These are phyloP conservation scores for Rotaria sp. DNA, from an alignment of 2,888 invertebrate species.

Conservation along the genomic window DNA sequence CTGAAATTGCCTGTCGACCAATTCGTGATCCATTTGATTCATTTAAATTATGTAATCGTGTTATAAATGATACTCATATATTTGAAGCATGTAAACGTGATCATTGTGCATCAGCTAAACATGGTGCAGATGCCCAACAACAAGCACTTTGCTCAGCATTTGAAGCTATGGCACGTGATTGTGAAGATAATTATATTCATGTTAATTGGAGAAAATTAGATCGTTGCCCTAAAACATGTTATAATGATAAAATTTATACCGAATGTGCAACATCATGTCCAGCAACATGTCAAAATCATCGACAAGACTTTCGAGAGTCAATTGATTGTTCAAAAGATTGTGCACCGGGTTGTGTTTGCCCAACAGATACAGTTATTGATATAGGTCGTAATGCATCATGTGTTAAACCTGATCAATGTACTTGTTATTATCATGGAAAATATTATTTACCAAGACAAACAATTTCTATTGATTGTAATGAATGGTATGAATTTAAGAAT, in stretches of 20 bases:
- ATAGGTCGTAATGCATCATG: constrained; percentile 61
- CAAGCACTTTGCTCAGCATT: constrained; percentile 59
- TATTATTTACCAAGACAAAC: constrained; percentile 45
- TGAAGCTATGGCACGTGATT: constrained; percentile 69
- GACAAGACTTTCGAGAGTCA: neutral
- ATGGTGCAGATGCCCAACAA: constrained; percentile 54
- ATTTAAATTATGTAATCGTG: constrained; percentile 31
- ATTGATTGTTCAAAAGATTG: constrained; percentile 23
- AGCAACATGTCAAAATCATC: constrained; percentile 38
- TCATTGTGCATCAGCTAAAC: constrained; percentile 61
- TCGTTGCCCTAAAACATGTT: constrained; percentile 61
- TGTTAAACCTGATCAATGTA: constrained; percentile 69
- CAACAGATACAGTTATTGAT: constrained; percentile 49
- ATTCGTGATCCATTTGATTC: constrained; percentile 32
- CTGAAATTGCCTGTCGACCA: constrained; percentile 40
- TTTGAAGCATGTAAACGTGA: constrained; percentile 66
- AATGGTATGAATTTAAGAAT: constrained; percentile 46
- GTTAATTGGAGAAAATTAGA: constrained; percentile 71
- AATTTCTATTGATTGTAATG: constrained; percentile 49
- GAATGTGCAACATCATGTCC: constrained; percentile 41
- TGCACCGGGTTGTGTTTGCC: constrained; percentile 29
- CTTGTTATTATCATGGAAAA: constrained; percentile 66
- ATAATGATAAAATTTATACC: constrained; percentile 32
- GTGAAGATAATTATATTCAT: constrained; percentile 57
- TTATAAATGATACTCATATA: constrained; percentile 42